These are phyloP conservation scores for Myzus persicae DNA, from an alignment of 1,140 invertebrate genomes.

Conservation along the genomic window DNA sequence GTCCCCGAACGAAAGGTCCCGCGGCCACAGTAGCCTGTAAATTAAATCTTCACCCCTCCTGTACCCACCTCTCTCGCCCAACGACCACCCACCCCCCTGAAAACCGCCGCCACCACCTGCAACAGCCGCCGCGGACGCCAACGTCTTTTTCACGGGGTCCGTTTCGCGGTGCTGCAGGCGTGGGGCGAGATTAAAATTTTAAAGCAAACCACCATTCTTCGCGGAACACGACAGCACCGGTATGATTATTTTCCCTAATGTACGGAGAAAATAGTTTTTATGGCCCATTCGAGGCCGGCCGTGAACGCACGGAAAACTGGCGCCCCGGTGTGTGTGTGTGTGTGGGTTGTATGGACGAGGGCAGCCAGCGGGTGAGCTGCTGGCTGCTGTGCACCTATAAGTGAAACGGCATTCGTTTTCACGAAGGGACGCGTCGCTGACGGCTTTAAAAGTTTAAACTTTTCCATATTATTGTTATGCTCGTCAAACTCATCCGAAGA, in stretches of 20 bases:
- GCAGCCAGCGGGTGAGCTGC: too few relatives aligned
- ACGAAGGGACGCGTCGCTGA: background rate
- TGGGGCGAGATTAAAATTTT: slow-evolving; percentile 17
- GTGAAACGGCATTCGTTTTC: background rate
- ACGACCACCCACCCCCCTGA: too few relatives aligned
- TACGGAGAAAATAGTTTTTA: background rate
- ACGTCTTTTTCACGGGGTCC: background rate
- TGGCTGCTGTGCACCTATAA: background rate
- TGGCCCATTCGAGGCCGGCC: background rate
- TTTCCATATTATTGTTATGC: background rate
- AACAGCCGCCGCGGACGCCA: background rate
- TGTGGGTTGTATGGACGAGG: too few relatives aligned
- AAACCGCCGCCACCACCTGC: background rate
- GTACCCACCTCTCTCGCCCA: background rate
- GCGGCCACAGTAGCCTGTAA: background rate
- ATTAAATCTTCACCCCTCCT: slow-evolving; percentile 23
- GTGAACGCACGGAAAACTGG: background rate
- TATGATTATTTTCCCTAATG: background rate
- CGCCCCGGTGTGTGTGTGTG: background rate
- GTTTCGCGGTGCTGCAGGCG: background rate
- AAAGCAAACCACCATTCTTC: background rate
- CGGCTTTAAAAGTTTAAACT: background rate
- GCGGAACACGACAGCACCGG: background rate
- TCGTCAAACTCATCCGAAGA: background rate
- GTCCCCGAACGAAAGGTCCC: background rate